phyloP scores from a whole-genome alignment of 2,113 vertebrate genomes.

The Rynchops niger region DNA sequence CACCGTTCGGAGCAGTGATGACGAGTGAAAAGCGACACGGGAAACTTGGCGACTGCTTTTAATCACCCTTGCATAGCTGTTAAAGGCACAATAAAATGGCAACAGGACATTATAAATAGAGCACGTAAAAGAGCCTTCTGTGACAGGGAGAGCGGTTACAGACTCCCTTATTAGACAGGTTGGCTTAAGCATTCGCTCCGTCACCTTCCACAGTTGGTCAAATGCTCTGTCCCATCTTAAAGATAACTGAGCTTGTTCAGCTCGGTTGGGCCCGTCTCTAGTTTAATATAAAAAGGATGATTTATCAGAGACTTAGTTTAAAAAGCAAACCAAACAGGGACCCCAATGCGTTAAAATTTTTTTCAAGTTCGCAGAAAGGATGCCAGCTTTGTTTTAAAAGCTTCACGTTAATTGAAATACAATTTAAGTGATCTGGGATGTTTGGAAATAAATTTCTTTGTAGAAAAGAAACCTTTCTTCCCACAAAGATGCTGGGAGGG shows the following conservation, averaged over 20 bases:
- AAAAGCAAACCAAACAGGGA: neutral
- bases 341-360: neutral
- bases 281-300: neutral
- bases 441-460: neutral
- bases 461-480: neutral
- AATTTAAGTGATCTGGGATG: neutral
- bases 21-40: conserved; percentile 66
- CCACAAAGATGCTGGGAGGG: neutral
- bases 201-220: neutral
- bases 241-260: neutral
- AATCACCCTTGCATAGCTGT: conserved; percentile 48
- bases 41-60: conserved; percentile 54
- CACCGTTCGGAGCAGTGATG: conserved; percentile 18
- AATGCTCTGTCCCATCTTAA: neutral
- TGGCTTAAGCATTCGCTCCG: conserved; percentile 5
- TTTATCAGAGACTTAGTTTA: neutral
- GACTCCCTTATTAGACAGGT: conserved; percentile 1
- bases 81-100: conserved; percentile 60
- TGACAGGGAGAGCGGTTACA: conserved; percentile 31
- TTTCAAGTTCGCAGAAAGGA: neutral
- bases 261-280: neutral
- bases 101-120: conserved; percentile 56
- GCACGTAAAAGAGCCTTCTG: conserved; percentile 44
- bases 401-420: neutral
- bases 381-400: neutral